Base-by-base conservation (phyloP, 2,888 invertebrate genomes). In the Saturnia japonica region DNA sequence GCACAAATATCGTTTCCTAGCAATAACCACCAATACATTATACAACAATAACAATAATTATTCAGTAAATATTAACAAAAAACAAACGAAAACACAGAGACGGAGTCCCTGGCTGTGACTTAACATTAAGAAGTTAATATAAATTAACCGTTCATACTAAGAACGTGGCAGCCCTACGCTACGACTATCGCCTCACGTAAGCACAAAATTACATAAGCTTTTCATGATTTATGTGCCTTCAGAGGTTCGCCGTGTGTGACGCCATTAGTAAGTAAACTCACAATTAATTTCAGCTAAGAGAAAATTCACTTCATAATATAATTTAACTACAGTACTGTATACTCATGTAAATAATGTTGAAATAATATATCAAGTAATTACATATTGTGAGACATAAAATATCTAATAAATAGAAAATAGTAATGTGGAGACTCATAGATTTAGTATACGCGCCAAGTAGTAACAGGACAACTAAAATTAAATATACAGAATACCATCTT, bases 141-240 rank as follows among this genome's bases (percentile, higher is more conserved):
- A 57, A 57, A 11, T 60, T 60, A 28, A 14, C 1, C 57, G 12
- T 28, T 14, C 25, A 3, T 28, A 14, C 19, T 19, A 51, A 14
- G 12, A 28, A 28, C 6, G 57, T 60, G 25, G 9, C 57, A 60
- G 25, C 57, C 57, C 57, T 54, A 60, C 57, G 28, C 6, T 25
- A 8, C 57, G 14, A 28, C 57, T 28, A 60, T 28, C 28, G 57
- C 57, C 28, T 60, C 57, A 60, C 28, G 14, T 60, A 60, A 60
- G 57, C 57, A 28, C 57, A 25, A 60, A 60, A 60, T 60, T 60
- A 60, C 28, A 60, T 60, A 60, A 60, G 57, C 57, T 60, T 60
- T 28, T 60, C 57, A 60, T 60, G 57, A 60, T 60, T 60, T 60
- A 60, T 60, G 28, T 60, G 25, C 57, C 57, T 60, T 14, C 57